A percentile compares a stretch with the other conserved stretches of the same genome.
Conservation (phyloP, 2,888 invertebrate species). For the Oscheius onirici region DNA sequence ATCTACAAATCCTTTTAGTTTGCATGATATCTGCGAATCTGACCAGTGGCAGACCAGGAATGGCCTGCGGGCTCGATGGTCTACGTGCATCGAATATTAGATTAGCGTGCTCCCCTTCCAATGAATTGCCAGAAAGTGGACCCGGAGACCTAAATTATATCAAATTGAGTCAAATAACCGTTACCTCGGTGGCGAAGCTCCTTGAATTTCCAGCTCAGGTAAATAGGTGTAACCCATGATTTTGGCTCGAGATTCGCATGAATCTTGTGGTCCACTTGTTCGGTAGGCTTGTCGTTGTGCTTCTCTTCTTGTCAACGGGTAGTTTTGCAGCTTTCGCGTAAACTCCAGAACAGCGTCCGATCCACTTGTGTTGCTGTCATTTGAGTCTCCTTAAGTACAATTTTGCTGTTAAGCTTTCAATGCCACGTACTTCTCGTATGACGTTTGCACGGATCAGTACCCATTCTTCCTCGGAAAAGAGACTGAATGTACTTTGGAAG, state of each 20-base stretch:
- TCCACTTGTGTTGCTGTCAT: constrained; percentile 66
- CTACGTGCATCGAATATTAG: constrained; percentile 52
- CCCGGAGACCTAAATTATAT: constrained; percentile 47
- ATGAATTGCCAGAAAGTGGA: constrained; percentile 46
- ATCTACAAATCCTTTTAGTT: constrained; percentile 38
- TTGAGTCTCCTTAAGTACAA: constrained; percentile 66
- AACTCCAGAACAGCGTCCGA: constrained; percentile 71
- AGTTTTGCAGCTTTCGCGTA: constrained; percentile 69
- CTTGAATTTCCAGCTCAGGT: constrained; percentile 69
- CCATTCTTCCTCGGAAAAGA: constrained; percentile 70
- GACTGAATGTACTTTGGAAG: constrained; percentile 70
- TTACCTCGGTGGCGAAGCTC: constrained; percentile 67
- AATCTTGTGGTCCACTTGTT: constrained; percentile 53
- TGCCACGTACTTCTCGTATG: constrained; percentile 23
- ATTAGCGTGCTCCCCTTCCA: constrained; percentile 46
- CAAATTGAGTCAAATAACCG: background rate
- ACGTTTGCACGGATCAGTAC: constrained; percentile 70
- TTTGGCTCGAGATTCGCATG: constrained; percentile 48
- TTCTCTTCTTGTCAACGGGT: constrained; percentile 66
- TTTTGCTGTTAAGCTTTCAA: background rate
- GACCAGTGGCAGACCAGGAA: constrained; percentile 68
- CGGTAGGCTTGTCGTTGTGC: constrained; percentile 59
- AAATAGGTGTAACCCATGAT: constrained; percentile 62
- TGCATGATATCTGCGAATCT: background rate
- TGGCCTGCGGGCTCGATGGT: constrained; percentile 69